Evolutionary conservation across 2,797 vertebrate genomes (phyloP).

Genomic region (Benthosema pterotum): DNA sequence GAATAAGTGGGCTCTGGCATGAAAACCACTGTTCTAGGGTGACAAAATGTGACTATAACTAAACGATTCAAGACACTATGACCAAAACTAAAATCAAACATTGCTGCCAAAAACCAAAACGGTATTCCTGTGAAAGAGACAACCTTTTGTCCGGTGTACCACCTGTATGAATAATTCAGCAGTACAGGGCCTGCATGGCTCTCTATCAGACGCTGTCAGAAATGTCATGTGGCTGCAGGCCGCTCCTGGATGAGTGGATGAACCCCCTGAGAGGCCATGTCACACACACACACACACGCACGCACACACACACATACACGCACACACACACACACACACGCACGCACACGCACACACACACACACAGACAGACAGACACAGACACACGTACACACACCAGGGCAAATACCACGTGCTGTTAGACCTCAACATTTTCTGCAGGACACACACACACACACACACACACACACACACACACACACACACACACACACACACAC

Average conservation of each 20-base stretch:
- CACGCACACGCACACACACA: neutral
- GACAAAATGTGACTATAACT: too few species aligned
- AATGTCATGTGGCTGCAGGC: conserved; percentile 74
- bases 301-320: conserved; percentile 14
- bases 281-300: conserved; percentile 21
- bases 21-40: too few species aligned
- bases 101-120: too few species aligned
- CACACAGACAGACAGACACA: conserved; percentile 3
- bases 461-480: conserved; percentile 44
- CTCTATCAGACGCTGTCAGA: conserved; percentile 76
- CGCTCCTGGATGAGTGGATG: conserved; percentile 49
- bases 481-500: conserved; percentile 41
- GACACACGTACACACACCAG: neutral
- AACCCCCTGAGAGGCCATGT: conserved; percentile 50
- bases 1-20: too few species aligned
- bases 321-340: conserved; percentile 37
- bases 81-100: too few species aligned
- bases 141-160: conserved; percentile 67
- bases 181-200: too few species aligned
- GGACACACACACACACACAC: conserved; percentile 10
- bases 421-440: too few species aligned
- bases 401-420: too few species aligned
- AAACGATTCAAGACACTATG: too few species aligned
- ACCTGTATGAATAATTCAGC: conserved; percentile 80
- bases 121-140: conserved; percentile 67